Evolutionary conservation across 2,113 vertebrate genomes (phyloP).

Genomic region (Neomonachus schauinslandi): DNA sequence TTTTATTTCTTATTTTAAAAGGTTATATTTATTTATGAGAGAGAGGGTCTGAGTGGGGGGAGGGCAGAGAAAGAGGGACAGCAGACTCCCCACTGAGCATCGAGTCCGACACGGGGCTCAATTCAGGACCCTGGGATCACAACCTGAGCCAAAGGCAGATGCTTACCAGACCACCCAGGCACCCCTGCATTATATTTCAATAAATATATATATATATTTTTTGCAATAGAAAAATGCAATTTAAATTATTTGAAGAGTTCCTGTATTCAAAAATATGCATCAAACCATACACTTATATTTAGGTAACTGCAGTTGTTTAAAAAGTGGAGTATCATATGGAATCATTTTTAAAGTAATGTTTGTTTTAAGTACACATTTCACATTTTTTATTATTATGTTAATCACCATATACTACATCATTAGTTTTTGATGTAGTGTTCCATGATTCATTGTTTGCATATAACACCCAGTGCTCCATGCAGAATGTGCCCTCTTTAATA

Average conservation of each 20-base stretch:
- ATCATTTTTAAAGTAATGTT: conserved; percentile 4
- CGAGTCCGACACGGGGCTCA: neutral
- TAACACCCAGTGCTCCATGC: too few relatives aligned
- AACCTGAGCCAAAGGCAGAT: neutral
- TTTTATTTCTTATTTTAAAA: neutral
- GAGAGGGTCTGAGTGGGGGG: neutral
- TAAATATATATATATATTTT: neutral
- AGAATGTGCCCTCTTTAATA: too few relatives aligned
- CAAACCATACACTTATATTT: neutral
- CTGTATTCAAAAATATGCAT: neutral
- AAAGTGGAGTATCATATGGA: neutral
- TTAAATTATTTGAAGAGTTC: neutral
- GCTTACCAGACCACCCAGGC: neutral
- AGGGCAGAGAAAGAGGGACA: neutral
- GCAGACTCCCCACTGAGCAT: neutral
- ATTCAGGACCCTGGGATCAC: neutral
- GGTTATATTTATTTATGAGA: neutral
- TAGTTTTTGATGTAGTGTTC: too few relatives aligned
- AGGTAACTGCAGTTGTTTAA: neutral
- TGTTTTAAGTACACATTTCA: neutral
- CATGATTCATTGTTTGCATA: too few relatives aligned
- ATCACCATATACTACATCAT: too few relatives aligned
- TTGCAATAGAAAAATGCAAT: neutral
- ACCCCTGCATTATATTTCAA: neutral
- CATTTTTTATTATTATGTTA: neutral